Conservation (phyloP, 2,888 invertebrate species). For the Penaeus monodon region DNA sequence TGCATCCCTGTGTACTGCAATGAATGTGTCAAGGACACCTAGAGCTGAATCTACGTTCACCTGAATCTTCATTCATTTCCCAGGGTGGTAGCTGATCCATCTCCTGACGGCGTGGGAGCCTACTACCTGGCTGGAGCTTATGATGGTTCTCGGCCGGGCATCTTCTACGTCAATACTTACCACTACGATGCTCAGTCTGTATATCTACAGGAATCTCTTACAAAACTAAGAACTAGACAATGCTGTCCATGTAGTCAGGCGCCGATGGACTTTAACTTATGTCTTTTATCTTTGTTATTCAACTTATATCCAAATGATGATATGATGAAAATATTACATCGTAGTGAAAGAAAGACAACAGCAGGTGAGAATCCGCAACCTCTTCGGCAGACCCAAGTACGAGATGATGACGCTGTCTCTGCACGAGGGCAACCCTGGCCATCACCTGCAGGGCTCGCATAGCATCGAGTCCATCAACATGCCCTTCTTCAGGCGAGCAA, state of each 20-base stretch:
- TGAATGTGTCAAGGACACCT: too few species aligned
- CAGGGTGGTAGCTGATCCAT: constrained; percentile 59
- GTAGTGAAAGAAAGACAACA: neutral
- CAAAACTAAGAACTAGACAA: neutral
- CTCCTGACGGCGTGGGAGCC: constrained; percentile 67
- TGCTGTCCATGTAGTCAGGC: neutral
- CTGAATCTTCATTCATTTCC: neutral
- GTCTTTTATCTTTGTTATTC: too few species aligned
- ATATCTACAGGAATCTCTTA: neutral
- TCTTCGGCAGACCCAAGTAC: constrained; percentile 67
- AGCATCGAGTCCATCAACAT: constrained; percentile 47
- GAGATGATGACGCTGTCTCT: constrained; percentile 69
- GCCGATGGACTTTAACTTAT: too few species aligned
- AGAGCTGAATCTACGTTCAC: neutral
- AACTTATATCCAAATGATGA: too few species aligned
- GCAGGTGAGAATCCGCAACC: neutral
- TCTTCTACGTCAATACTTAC: constrained; percentile 68
- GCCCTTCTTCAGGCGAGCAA: constrained; percentile 54
- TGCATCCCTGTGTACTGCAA: too few species aligned
- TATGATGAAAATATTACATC: neutral
- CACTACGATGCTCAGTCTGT: constrained; percentile 67
- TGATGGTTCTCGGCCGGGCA: constrained; percentile 68
- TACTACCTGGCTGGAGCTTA: constrained; percentile 68
- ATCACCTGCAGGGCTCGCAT: constrained; percentile 69
- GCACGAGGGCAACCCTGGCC: constrained; percentile 71